A percentile compares a stretch with the other conserved stretches of the same genome.
Conservation (phyloP, 2,888 invertebrate genomes). For the Lasius platythorax region DNA sequence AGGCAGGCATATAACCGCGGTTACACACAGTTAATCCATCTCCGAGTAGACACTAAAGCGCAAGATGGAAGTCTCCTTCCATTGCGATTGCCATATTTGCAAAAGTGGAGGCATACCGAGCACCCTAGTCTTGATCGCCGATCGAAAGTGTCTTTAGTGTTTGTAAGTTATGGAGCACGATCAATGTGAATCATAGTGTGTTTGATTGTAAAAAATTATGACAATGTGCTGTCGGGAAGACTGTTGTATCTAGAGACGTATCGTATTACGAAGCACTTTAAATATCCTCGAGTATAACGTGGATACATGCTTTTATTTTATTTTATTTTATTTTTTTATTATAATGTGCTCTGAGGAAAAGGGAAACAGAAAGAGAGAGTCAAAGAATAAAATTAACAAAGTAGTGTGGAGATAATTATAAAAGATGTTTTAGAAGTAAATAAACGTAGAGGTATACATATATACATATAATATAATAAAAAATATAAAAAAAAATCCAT, state of each 20-base stretch:
- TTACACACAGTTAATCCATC: constrained; percentile 79
- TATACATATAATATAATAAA: too few relatives aligned
- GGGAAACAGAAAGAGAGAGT: not conserved
- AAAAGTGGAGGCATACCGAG: constrained; percentile 55
- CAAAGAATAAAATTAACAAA: not conserved
- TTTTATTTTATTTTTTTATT: not conserved
- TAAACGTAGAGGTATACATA: too few relatives aligned
- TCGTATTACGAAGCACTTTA: not conserved
- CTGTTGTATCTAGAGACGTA: not conserved
- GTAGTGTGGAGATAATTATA: not conserved
- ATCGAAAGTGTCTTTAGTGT: constrained; percentile 28
- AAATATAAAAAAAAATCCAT: not conserved
- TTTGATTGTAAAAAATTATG: not conserved
- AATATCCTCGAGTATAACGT: not conserved
- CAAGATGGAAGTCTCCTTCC: constrained; percentile 81
- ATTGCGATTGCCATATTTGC: constrained; percentile 79
- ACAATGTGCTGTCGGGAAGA: not conserved
- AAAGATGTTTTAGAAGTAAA: not conserved
- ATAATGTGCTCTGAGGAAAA: not conserved
- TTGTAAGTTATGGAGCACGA: constrained; percentile 13
- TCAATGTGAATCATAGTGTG: constrained; percentile 16
- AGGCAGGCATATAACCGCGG: constrained; percentile 73
- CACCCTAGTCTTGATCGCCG: constrained; percentile 64
- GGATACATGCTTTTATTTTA: not conserved
- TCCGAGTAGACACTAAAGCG: constrained; percentile 79